Evolutionary conservation across 2,113 vertebrate genomes (phyloP).

Genomic region (Butorides virescens): DNA sequence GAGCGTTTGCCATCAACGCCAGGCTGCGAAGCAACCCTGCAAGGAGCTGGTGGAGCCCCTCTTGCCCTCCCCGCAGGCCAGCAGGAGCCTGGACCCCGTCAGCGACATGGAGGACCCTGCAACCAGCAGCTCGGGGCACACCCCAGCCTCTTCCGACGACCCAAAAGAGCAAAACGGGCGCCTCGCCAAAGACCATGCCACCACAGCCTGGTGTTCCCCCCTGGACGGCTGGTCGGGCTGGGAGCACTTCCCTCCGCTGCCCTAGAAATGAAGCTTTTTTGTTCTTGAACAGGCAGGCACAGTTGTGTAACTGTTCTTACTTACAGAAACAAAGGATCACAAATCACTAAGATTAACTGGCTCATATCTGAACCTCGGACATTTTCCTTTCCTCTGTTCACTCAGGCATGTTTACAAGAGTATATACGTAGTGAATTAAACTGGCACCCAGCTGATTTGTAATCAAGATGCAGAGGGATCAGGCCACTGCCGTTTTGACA

Average conservation of each 20-base stretch:
- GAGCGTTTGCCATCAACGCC: background rate
- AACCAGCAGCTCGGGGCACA: fast-evolving
- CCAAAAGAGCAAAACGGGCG: background rate
- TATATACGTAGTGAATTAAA: background rate
- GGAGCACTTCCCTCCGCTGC: background rate
- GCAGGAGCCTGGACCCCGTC: background rate
- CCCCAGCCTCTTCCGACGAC: fast-evolving
- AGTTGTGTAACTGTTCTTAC: background rate
- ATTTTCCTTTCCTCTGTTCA: background rate
- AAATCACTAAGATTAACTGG: background rate
- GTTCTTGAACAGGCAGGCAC: background rate
- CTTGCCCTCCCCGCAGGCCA: background rate
- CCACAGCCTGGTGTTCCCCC: background rate
- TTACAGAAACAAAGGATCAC: background rate
- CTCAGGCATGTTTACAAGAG: background rate
- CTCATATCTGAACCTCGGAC: background rate
- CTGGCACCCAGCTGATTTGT: background rate
- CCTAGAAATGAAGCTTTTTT: background rate
- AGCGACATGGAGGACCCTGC: fast-evolving
- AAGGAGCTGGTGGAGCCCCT: fast-evolving
- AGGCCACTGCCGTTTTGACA: background rate
- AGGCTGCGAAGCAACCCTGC: too few species aligned
- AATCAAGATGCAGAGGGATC: background rate
- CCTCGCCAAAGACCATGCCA: fast-evolving
- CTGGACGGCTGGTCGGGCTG: background rate